Conservation (phyloP, 1,140 invertebrate species). For the Caenorhabditis latens region DNA sequence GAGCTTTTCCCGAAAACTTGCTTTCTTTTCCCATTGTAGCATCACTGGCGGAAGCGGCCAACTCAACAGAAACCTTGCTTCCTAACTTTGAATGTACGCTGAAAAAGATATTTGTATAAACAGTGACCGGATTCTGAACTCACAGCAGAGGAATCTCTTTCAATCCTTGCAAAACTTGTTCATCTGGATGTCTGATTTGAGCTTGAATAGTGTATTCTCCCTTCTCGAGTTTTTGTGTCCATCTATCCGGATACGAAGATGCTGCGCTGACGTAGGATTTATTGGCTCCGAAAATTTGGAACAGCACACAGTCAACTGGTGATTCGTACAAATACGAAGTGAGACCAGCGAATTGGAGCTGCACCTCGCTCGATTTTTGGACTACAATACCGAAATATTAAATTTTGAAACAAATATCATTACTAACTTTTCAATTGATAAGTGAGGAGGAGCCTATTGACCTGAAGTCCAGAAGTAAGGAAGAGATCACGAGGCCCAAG, state of each 20-base stretch:
- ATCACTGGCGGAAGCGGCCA: background rate
- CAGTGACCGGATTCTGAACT: constrained; percentile 79
- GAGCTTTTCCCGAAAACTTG: constrained; percentile 37
- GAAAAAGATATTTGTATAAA: background rate
- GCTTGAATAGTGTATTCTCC: constrained; percentile 91
- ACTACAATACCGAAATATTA: constrained; percentile 77
- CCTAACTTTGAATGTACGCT: background rate
- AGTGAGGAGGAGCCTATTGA: constrained; percentile 89
- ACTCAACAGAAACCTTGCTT: constrained; percentile 13
- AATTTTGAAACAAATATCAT: constrained; percentile 79
- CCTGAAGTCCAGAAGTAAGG: constrained; percentile 85
- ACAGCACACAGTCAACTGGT: constrained; percentile 93
- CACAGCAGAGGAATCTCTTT: constrained; percentile 82
- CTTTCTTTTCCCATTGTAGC: background rate
- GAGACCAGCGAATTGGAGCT: constrained; percentile 82
- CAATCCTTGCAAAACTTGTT: constrained; percentile 88
- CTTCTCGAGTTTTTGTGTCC: constrained; percentile 89
- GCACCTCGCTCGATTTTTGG: constrained; percentile 62
- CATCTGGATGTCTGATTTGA: constrained; percentile 90
- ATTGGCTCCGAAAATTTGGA: constrained; percentile 87
- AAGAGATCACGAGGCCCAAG: constrained; percentile 86
- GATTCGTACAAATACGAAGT: constrained; percentile 91
- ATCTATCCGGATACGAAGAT: constrained; percentile 90
- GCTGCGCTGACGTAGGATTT: constrained; percentile 88
- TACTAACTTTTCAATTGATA: constrained; percentile 83